A percentile compares a stretch with the other conserved stretches of the same genome.
phyloP scores from a whole-genome alignment of 1,140 invertebrate species.

The Zaprionus ornatus region DNA sequence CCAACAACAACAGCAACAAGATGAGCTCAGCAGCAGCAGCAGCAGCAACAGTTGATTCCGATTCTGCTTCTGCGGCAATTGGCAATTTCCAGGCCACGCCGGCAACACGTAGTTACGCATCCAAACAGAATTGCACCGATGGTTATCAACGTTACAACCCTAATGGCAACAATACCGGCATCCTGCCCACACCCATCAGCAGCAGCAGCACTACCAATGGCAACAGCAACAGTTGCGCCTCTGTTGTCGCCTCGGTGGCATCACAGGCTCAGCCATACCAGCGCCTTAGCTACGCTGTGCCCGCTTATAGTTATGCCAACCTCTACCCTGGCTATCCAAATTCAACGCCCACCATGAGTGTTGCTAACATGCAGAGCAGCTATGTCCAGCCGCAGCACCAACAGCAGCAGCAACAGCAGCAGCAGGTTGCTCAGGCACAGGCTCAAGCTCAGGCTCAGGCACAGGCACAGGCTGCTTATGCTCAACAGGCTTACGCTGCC shows the following conservation, averaged over 20 bases:
- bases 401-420: constrained; percentile 69
- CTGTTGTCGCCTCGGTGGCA: constrained; percentile 49
- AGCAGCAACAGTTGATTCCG: constrained; percentile 29
- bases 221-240: constrained; percentile 39
- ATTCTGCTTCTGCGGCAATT: constrained; percentile 17
- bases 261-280: constrained; percentile 55
- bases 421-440: constrained; percentile 62
- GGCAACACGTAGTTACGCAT: constrained; percentile 32
- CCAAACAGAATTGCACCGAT: constrained; percentile 62
- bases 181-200: constrained; percentile 81
- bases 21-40: constrained; percentile 20
- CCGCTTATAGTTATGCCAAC: constrained; percentile 61
- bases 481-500: constrained; percentile 80
- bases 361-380: constrained; percentile 28
- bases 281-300: constrained; percentile 65
- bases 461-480: constrained; percentile 69
- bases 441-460: constrained; percentile 49
- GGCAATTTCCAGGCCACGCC: constrained; percentile 25
- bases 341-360: constrained; percentile 51
- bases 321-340: constrained; percentile 52
- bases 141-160: constrained; percentile 44
- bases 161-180: constrained; percentile 71
- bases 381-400: constrained; percentile 76
- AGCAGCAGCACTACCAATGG: constrained; percentile 33
- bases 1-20: constrained; percentile 23